Evolutionary conservation across 2,797 vertebrate species (phyloP).

Genomic region (Hydrophis major): DNA sequence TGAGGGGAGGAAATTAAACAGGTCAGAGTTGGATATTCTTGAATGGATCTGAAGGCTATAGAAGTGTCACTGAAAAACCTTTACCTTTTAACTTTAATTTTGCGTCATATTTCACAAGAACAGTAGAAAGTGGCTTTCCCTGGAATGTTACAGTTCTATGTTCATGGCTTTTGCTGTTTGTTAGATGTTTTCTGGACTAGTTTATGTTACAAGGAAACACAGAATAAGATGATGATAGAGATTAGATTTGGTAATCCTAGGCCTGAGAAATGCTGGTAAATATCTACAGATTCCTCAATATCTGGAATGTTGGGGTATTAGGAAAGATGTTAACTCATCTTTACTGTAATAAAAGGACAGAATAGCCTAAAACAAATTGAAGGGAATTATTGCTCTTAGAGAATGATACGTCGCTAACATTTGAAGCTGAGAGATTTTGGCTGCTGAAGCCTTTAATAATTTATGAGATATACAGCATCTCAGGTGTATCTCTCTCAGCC

Average conservation of each 20-base stretch:
- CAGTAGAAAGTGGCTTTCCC: not conserved
- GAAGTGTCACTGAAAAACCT: not conserved
- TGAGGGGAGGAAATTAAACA: not conserved
- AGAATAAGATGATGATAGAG: not conserved
- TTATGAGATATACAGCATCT: not conserved
- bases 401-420: not conserved
- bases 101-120: not conserved
- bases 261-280: not conserved
- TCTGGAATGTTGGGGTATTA: not conserved
- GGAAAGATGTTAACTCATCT: not conserved
- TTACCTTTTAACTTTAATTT: not conserved
- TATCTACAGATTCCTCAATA: not conserved
- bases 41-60: not conserved
- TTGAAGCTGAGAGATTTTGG: not conserved
- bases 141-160: not conserved
- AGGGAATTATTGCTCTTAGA: not conserved
- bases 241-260: not conserved
- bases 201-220: not conserved
- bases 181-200: not conserved
- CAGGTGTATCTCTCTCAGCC: not conserved
- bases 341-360: not conserved
- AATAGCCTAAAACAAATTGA: not conserved
- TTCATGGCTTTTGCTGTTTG: not conserved
- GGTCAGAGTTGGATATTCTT: not conserved
- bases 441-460: not conserved